Conservation (phyloP, 30 jellyfish, hydroid and myxozoan genomes). For the Catostylus mosaicus region DNA sequence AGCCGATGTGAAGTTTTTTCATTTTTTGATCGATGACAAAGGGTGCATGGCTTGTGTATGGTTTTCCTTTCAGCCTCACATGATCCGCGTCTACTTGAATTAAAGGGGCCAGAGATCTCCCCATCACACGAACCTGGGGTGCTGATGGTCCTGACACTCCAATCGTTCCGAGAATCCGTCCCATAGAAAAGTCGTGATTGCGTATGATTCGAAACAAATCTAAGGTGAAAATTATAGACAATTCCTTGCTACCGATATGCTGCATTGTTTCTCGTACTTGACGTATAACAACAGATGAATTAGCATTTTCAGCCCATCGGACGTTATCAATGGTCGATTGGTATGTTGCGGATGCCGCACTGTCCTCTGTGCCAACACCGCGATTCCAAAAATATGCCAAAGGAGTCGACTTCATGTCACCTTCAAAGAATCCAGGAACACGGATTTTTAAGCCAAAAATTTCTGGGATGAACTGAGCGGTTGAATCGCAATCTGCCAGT, state of each 20-base stretch:
- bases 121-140: conserved; percentile 38
- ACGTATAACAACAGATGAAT: conserved; percentile 7
- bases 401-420: conserved; percentile 52
- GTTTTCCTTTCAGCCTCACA: neutral
- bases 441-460: conserved; percentile 34
- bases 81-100: no score
- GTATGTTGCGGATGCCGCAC: conserved; percentile 15
- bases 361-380: conserved; percentile 1
- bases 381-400: conserved; percentile 36
- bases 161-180: conserved; percentile 56
- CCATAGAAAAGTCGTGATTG: conserved; percentile 1
- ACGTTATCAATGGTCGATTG: conserved; percentile 28
- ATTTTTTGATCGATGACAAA: conserved; percentile 21
- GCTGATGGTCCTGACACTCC: conserved; percentile 65
- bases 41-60: conserved; percentile 20
- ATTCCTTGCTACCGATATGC: conserved; percentile 8
- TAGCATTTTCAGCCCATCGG: conserved; percentile 10
- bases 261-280: conserved; percentile 42
- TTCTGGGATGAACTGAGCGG: conserved; percentile 30
- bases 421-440: conserved; percentile 54
- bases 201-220: neutral
- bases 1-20: conserved; percentile 31
- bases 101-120: conserved; percentile 41
- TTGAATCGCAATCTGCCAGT: conserved; percentile 45
- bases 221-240: conserved; percentile 34